Evolutionary conservation across 2,113 vertebrate species (phyloP).

Genomic region (Micromys minutus): DNA sequence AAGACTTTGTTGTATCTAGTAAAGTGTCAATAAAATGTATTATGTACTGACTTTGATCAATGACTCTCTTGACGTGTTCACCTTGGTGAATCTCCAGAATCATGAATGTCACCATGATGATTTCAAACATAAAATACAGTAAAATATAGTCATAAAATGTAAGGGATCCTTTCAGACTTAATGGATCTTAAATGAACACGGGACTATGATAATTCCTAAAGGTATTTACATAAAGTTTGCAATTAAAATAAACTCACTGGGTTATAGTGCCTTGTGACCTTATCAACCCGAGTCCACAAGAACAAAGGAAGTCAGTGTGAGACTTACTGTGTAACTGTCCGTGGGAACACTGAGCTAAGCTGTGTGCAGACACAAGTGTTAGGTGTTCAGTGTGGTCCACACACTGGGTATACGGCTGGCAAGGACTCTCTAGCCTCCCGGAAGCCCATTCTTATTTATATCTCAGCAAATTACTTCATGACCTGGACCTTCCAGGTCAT

Average conservation of each 20-base stretch:
- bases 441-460: not conserved
- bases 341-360: not conserved
- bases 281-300: not conserved
- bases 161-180: slow-evolving; percentile 9
- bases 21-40: slow-evolving; percentile 39
- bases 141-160: slow-evolving; percentile 8
- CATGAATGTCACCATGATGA: slow-evolving; percentile 33
- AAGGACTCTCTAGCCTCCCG: not conserved
- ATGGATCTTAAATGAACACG: slow-evolving; percentile 22
- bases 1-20: not conserved
- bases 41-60: slow-evolving; percentile 10
- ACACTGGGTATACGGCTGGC: not conserved
- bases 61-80: slow-evolving; percentile 56
- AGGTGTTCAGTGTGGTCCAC: not conserved
- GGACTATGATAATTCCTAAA: slow-evolving; percentile 55
- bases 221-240: slow-evolving; percentile 49
- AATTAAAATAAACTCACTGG: slow-evolving; percentile 54
- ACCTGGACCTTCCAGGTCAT: not conserved
- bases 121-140: slow-evolving; percentile 47
- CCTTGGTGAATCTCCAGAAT: slow-evolving; percentile 53
- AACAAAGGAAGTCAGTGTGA: not conserved
- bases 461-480: not conserved
- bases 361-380: not conserved
- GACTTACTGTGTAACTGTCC: not conserved
- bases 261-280: not conserved